Percentiles rank a stretch among this genome's conserved stretches.
Conservation (phyloP, 2,888 invertebrate species). For the Pharmacophagus antenor region DNA sequence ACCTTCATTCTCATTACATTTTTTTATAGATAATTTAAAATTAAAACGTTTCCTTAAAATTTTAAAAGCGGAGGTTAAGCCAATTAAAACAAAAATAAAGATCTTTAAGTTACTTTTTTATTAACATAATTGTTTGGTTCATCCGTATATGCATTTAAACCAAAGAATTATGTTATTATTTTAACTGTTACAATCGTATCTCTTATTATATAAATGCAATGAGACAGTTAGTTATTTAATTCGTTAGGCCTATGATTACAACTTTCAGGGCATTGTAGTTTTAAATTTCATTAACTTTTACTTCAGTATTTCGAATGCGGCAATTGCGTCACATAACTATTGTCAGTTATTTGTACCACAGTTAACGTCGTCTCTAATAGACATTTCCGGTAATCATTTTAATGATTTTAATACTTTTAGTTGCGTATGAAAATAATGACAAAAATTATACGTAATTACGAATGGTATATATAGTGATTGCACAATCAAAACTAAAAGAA, state of each 20-base stretch:
- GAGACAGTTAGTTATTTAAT: not conserved
- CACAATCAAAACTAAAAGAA: conserved; percentile 5
- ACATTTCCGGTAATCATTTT: conserved; percentile 22
- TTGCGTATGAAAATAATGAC: conserved; percentile 30
- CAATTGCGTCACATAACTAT: conserved; percentile 27
- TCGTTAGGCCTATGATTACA: not conserved
- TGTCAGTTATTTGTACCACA: conserved; percentile 28
- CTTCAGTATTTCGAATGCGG: conserved; percentile 19
- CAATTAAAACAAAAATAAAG: too few species aligned
- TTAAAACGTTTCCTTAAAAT: too few species aligned
- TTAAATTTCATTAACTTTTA: conserved; percentile 25
- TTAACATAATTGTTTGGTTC: too few species aligned
- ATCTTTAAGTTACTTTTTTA: too few species aligned
- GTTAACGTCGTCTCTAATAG: conserved; percentile 18
- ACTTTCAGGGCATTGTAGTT: not conserved
- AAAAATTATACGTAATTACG: conserved; percentile 19
- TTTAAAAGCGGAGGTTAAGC: too few species aligned
- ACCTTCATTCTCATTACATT: too few species aligned
- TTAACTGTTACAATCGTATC: too few species aligned
- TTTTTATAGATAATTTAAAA: too few species aligned
- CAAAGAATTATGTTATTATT: not conserved
- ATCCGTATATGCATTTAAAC: not conserved
- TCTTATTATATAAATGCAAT: not conserved
- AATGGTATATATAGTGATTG: conserved; percentile 16
- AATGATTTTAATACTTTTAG: conserved; percentile 28